Conservation (phyloP, 2,797 vertebrate species). For the Clarias platycephalus region DNA sequence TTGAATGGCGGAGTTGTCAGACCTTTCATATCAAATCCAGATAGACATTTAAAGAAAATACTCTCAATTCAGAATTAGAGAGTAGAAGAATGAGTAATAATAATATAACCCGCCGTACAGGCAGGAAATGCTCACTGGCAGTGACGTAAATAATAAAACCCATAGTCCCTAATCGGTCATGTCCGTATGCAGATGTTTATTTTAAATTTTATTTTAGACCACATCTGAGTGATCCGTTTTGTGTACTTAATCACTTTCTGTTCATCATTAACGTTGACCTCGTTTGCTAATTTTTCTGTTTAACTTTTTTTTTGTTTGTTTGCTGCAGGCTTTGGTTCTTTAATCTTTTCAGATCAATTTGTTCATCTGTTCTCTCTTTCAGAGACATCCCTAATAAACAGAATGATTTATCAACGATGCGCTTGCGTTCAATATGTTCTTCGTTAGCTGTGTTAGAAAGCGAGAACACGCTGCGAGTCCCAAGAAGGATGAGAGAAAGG, state of each 20-base stretch:
- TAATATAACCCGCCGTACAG: not conserved
- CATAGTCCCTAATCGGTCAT: not conserved
- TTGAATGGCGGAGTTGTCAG: not conserved
- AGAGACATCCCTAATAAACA: not conserved
- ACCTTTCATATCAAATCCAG: not conserved
- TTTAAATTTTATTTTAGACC: not conserved
- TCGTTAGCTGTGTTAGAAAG: not conserved
- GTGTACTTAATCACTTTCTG: not conserved
- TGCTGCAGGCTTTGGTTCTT: not conserved
- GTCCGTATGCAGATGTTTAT: not conserved
- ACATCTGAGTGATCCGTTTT: not conserved
- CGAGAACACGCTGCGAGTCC: not conserved
- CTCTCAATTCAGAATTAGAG: not conserved
- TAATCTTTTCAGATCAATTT: not conserved
- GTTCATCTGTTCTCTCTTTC: not conserved
- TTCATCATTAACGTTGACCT: not conserved
- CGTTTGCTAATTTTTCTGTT: not conserved
- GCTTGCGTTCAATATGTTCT: not conserved
- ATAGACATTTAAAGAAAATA: not conserved
- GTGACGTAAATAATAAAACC: not conserved
- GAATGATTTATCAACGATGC: not conserved
- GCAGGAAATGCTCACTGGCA: not conserved
- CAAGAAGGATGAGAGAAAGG: not conserved
- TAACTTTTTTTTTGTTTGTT: not conserved
- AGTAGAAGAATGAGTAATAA: not conserved